Percentiles rank a stretch among this genome's conserved stretches.
Conservation (phyloP, 2,113 vertebrate species). For the Ptychochromis oligacanthus region DNA sequence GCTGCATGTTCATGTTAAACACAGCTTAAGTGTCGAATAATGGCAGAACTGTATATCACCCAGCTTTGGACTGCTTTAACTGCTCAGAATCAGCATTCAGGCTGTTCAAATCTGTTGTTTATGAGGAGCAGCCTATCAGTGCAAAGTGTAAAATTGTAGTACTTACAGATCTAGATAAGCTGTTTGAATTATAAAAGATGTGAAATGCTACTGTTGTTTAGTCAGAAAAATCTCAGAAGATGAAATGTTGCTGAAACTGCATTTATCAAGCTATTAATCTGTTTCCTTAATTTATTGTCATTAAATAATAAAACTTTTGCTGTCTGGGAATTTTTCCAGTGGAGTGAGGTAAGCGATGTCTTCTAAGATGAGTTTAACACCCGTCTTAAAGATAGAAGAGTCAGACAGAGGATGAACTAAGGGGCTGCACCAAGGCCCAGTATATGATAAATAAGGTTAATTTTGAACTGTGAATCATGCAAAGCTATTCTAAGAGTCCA, state of each 20-base stretch:
- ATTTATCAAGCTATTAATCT: neutral
- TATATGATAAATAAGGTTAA: neutral
- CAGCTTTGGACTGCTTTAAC: neutral
- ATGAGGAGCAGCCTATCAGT: rapidly evolving
- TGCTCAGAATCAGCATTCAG: too few relatives aligned
- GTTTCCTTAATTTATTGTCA: neutral
- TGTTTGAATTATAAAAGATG: too few relatives aligned
- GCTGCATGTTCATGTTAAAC: neutral
- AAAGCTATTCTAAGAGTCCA: neutral
- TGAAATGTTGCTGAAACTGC: neutral
- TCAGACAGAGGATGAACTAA: neutral
- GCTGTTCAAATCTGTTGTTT: rapidly evolving
- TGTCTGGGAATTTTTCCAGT: neutral
- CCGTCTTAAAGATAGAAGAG: neutral
- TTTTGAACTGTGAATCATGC: neutral
- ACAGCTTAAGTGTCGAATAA: neutral
- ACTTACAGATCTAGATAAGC: neutral
- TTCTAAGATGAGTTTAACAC: neutral
- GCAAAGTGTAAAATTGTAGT: neutral
- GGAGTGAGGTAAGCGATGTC: neutral
- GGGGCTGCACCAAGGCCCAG: neutral
- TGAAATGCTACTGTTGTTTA: too few relatives aligned
- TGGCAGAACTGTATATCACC: rapidly evolving
- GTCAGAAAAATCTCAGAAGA: too few relatives aligned
- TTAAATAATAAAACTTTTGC: neutral